Percentiles rank a stretch among this genome's conserved stretches.
Conservation (phyloP, 2,797 vertebrate genomes). For the Acropternis orthonyx region DNA sequence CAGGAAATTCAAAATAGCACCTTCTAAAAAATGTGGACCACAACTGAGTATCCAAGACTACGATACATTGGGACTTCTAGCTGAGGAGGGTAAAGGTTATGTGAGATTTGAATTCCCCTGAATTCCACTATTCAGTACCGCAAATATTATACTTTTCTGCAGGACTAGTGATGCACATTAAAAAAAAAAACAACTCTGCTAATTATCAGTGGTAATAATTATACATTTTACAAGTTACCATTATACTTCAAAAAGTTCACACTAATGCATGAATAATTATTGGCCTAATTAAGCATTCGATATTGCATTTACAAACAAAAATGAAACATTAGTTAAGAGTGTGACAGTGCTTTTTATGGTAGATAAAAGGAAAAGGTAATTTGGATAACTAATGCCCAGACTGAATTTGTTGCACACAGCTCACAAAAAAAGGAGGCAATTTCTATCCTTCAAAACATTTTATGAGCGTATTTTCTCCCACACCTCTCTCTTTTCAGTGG, state of each 20-base stretch:
- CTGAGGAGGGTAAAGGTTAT: not conserved
- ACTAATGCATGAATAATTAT: constrained; percentile 75
- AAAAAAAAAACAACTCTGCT: constrained; percentile 36
- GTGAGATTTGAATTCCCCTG: not conserved
- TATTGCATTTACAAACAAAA: constrained; percentile 41
- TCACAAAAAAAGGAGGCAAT: constrained; percentile 54
- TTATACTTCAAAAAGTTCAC: constrained; percentile 64
- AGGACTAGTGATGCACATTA: constrained; percentile 35
- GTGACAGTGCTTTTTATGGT: constrained; percentile 49
- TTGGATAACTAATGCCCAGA: constrained; percentile 61
- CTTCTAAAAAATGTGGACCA: not conserved
- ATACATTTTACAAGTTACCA: constrained; percentile 60
- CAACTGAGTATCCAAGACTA: not conserved
- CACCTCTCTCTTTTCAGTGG: not conserved
- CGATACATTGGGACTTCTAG: not conserved
- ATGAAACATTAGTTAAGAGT: constrained; percentile 58
- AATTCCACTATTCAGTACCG: constrained; percentile 21
- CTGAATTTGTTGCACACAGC: constrained; percentile 35
- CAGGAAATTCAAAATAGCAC: not conserved
- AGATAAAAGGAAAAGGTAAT: constrained; percentile 69
- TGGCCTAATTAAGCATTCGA: constrained; percentile 68
- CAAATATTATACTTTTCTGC: constrained; percentile 43
- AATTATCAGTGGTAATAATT: constrained; percentile 71
- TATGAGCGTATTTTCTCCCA: not conserved
- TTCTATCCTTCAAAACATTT: constrained; percentile 58